Percentiles rank a stretch among this genome's conserved stretches.
Evolutionary conservation across 2,888 invertebrate genomes (phyloP).

Genomic region (Epirrita christyi): DNA sequence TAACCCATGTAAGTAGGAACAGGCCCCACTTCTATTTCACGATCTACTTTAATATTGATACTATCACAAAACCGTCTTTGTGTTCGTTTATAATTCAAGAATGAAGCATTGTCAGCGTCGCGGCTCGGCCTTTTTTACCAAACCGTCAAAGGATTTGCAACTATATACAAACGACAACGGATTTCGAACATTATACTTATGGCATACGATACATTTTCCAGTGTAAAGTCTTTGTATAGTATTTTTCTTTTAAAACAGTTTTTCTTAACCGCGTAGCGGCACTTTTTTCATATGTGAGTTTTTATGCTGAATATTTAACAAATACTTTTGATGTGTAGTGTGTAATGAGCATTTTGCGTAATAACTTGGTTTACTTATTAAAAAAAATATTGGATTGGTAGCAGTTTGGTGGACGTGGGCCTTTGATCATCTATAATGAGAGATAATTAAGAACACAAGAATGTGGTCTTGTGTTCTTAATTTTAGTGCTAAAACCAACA

Average conservation of each 20-base stretch:
- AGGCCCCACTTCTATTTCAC: background rate
- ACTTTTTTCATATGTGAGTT: background rate
- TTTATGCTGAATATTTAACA: background rate
- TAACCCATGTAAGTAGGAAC: too few relatives aligned
- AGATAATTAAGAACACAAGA: too few relatives aligned
- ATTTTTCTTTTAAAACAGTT: background rate
- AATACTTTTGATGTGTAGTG: background rate
- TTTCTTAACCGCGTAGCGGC: background rate
- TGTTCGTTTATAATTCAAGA: background rate
- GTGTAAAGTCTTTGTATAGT: background rate
- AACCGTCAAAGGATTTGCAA: background rate
- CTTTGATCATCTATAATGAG: too few relatives aligned
- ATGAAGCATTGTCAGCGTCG: background rate
- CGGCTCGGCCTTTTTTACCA: too few relatives aligned
- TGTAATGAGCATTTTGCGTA: background rate
- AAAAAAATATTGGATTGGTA: too few relatives aligned
- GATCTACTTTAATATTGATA: background rate
- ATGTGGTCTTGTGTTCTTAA: too few relatives aligned
- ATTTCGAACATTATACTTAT: background rate
- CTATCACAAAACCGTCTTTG: background rate
- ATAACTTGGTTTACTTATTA: background rate
- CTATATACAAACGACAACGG: background rate
- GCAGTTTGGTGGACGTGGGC: too few relatives aligned
- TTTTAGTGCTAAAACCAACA: too few relatives aligned
- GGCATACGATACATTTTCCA: background rate